Evolutionary conservation across 2,888 invertebrate species (phyloP), one percentile per base, ranked within the genome.

Genomic region (Nasonia oneida): DNA sequence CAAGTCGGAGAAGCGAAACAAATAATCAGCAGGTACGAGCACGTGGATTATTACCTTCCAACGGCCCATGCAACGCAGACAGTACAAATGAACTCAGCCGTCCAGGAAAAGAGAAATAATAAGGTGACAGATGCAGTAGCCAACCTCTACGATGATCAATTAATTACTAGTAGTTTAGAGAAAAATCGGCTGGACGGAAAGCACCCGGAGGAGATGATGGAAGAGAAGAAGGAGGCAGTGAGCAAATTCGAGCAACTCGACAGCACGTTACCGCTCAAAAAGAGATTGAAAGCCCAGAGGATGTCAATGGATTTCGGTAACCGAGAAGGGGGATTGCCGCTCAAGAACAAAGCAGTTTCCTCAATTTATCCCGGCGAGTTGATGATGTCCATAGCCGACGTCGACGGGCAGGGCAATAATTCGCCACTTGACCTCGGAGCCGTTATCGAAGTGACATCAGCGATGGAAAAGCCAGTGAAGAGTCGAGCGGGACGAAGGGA

Each of bases 221-320:
- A 90, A 12, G 88, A 81, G 18, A 89, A 90, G 39, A 23, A 67
- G 8, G 47, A 64, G 18, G 50, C 8, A 10, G 53, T 3, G 23
- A 76, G 88, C 4, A 89, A 89, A 71, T 86, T 86, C 81, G 88
- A 90, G 10, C 73, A 89, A 18, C 83, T 89, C 3, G 90, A 90
- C 57, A 91, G 89, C 74, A 93, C 91, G 73, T 81, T 93, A 73
- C 93, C 93, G 5, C 86, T 92, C 18, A 93, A 93, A 78, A 93
- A 93, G 82, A 89, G 93, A 64, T 85, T 91, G 23, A 92, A 91
- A 70, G 91, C 90, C 2, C 90, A 90, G 18, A 90, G 91, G 88
- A 85, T 89, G 33, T 80, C 88, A 6, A 88, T 91, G 39, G 91
- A 91, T 77, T 80, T 87, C 0, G 89, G 15, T 2, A 88, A n/a